These are phyloP conservation scores for Dryocosmus kuriphilus DNA, from an alignment of 2,888 invertebrate genomes.

Conservation along the genomic window DNA sequence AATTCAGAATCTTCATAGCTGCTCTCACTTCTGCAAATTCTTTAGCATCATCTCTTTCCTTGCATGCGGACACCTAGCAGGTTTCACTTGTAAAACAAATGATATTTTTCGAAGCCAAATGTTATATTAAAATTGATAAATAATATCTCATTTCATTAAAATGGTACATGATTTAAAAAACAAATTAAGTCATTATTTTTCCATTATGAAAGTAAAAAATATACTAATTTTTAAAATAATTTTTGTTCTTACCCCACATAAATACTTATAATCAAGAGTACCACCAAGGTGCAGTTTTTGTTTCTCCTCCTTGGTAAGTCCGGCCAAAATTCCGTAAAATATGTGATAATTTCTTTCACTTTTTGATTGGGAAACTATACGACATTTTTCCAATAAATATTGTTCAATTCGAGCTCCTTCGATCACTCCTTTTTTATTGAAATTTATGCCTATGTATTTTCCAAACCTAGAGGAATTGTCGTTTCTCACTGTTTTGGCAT, in stretches of 20 bases:
- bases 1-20: conserved; percentile 95
- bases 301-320: conserved; percentile 89
- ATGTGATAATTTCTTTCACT: conserved; percentile 98
- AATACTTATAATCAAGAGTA: conserved; percentile 87
- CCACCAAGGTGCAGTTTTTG: conserved; percentile 86
- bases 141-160: neutral
- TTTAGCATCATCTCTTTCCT: conserved; percentile 89
- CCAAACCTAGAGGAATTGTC: conserved; percentile 98
- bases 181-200: no score
- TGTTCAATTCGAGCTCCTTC: conserved; percentile 97
- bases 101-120: conserved; percentile 28
- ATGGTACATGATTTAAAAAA: no score
- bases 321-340: conserved; percentile 94
- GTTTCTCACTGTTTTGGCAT: conserved; percentile 96
- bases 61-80: conserved; percentile 78
- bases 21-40: conserved; percentile 93
- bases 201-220: no score
- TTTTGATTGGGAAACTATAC: conserved; percentile 92
- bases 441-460: conserved; percentile 95
- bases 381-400: conserved; percentile 95
- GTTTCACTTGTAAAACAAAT: conserved; percentile 41
- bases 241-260: conserved; percentile 82
- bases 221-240: neutral
- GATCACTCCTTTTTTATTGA: conserved; percentile 89
- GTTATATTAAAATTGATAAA: neutral